These are phyloP conservation scores for Nasonia oneida DNA, from an alignment of 2,888 invertebrate species.

Conservation along the genomic window DNA sequence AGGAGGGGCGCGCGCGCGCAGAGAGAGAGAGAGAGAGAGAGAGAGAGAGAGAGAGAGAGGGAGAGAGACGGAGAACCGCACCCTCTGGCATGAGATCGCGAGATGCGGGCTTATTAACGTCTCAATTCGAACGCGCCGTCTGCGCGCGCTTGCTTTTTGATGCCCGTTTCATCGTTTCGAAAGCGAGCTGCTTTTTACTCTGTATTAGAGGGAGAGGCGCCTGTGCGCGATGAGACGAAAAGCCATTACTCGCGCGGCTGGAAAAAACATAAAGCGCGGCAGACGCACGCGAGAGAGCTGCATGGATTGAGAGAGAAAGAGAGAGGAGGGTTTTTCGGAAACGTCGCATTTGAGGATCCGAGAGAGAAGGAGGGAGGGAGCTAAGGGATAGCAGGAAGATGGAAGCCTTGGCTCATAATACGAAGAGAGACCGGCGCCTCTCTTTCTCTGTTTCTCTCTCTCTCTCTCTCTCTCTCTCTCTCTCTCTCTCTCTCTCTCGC, in stretches of 20 bases:
- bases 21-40: too few species aligned
- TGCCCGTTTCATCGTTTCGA: not conserved
- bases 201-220: not conserved
- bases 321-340: conserved; percentile 67
- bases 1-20: not conserved
- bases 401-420: conserved; percentile 79
- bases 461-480: too few species aligned
- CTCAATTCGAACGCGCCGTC: conserved; percentile 9
- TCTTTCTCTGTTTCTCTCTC: conserved; percentile 53
- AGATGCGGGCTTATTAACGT: conserved; percentile 37
- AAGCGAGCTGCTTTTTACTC: too few species aligned
- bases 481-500: too few species aligned
- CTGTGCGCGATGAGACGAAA: conserved; percentile 19
- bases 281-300: not conserved
- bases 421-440: conserved; percentile 76
- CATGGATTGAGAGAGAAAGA: conserved; percentile 16
- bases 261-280: not conserved
- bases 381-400: conserved; percentile 73
- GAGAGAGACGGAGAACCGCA: conserved; percentile 35
- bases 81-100: conserved; percentile 4
- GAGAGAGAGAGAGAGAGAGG: too few species aligned
- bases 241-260: conserved; percentile 20
- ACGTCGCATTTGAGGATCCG: conserved; percentile 67
- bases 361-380: conserved; percentile 59
- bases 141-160: not conserved